phyloP scores from a whole-genome alignment of 2,888 invertebrate genomes.

The Augochlorella aurata region DNA sequence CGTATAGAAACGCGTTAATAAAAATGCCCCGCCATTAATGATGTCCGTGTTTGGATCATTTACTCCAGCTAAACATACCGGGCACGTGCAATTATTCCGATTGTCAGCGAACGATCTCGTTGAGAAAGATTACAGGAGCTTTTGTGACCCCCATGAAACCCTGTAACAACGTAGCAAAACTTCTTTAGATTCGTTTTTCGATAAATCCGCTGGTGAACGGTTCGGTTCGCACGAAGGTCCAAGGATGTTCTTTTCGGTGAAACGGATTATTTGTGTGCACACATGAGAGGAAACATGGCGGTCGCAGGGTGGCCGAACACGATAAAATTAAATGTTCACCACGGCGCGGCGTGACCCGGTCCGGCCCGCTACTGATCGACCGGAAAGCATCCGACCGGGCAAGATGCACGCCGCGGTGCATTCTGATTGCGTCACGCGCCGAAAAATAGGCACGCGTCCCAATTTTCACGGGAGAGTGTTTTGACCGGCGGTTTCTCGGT shows the following conservation, averaged over 20 bases:
- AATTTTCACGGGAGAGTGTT: constrained; percentile 62
- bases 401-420: constrained; percentile 52
- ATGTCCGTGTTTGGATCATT: too few species aligned
- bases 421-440: constrained; percentile 58
- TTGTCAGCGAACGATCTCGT: too few species aligned
- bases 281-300: neutral
- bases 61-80: too few species aligned
- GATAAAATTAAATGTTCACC: constrained; percentile 58
- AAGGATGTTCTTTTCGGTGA: constrained; percentile 13
- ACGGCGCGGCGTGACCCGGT: constrained; percentile 33
- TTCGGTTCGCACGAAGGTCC: too few species aligned
- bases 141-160: too few species aligned
- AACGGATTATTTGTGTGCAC: neutral
- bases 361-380: constrained; percentile 35
- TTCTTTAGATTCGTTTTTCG: too few species aligned
- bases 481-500: constrained; percentile 46
- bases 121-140: too few species aligned
- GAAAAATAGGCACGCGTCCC: constrained; percentile 69
- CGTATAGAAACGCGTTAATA: too few species aligned
- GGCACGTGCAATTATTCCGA: too few species aligned
- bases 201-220: too few species aligned
- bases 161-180: too few species aligned
- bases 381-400: constrained; percentile 43
- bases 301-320: constrained; percentile 26
- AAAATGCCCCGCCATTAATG: too few species aligned